Base-by-base conservation (phyloP, 2,113 vertebrate species). In the Motacilla tschutschensis region DNA sequence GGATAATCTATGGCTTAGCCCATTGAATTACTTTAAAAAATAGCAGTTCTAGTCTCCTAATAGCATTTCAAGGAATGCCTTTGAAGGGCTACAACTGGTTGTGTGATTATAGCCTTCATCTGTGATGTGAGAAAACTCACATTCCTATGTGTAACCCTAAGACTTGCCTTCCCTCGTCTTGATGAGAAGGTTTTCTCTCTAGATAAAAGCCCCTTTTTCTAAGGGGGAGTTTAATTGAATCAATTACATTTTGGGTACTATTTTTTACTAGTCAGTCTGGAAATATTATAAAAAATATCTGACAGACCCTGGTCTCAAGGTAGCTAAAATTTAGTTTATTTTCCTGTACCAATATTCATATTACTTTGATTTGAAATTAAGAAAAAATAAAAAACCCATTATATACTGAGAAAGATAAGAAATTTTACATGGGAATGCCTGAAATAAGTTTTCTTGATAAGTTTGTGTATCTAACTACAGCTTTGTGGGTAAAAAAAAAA, bases 141-240 rank as follows among this genome's bases (percentile, higher is more conserved):
- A 9, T 40, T 66, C 12, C 16, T 16, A 1, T 33, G 18, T 48
- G 31, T 12, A 71, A 12, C 8, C 31, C 25, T 19, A 59, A 72
- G 24, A 47, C 57, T 60, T 64, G 71, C 8, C 10, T 80, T 74
- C 7, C 10, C 26, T 25, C 5, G 31, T 46, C 5, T 74, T 48
- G 16, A 44, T 8, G 5, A 41, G 18, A 62, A 48, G 22, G 3
- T 29, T 57, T 36, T 57, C 28, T 5, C 6, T 17, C 11, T 58
- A 35, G 25, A 8, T 10, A 28, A n/a, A 28, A 25, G 18, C 0
- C 0, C 1, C 1, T 1, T 24, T 8, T 79, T 48, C 26, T 41
- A 40, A 36, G 5, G 29, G 14, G 14, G 16, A 14, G 5, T 65
- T 79, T 50, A 5, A 13, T 8, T n/a, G 15, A 59, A 57, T 33